Evolutionary conservation across 1,140 invertebrate genomes (phyloP).

Genomic region (Melanaphis sacchari): DNA sequence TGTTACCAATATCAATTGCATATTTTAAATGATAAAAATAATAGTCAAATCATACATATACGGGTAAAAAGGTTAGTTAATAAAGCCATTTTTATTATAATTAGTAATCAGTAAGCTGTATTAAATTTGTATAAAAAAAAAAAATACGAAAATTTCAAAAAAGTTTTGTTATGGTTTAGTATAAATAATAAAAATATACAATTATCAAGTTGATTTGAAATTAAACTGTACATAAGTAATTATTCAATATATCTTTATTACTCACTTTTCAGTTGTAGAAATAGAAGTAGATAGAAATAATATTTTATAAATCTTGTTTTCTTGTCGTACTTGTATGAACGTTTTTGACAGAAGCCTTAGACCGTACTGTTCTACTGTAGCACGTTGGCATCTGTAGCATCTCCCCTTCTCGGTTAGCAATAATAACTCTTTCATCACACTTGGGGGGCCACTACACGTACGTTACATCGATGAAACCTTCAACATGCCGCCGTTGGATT

Average conservation of each 20-base stretch:
- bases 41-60: background rate
- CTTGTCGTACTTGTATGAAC: background rate
- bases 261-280: background rate
- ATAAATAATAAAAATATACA: background rate
- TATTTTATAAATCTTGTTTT: background rate
- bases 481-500: background rate
- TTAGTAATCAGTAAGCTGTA: background rate
- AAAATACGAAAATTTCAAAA: background rate
- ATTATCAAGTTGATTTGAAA: background rate
- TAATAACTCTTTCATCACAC: slow-evolving; percentile 52
- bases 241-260: background rate
- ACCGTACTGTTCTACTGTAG: slow-evolving; percentile 13
- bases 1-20: too few relatives aligned
- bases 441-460: background rate
- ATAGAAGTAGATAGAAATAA: background rate
- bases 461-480: slow-evolving; percentile 43
- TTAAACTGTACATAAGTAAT: background rate
- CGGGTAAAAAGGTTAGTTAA: too few relatives aligned
- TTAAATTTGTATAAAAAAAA: background rate
- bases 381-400: slow-evolving; percentile 37
- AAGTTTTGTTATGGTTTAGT: background rate
- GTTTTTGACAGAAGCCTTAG: background rate
- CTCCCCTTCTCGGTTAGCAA: slow-evolving; percentile 3
- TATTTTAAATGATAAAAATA: background rate
- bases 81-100: too few relatives aligned